A percentile compares a stretch with the other conserved stretches of the same genome.
phyloP scores from a whole-genome alignment of 2,797 vertebrate genomes.

The Psittacula echo region DNA sequence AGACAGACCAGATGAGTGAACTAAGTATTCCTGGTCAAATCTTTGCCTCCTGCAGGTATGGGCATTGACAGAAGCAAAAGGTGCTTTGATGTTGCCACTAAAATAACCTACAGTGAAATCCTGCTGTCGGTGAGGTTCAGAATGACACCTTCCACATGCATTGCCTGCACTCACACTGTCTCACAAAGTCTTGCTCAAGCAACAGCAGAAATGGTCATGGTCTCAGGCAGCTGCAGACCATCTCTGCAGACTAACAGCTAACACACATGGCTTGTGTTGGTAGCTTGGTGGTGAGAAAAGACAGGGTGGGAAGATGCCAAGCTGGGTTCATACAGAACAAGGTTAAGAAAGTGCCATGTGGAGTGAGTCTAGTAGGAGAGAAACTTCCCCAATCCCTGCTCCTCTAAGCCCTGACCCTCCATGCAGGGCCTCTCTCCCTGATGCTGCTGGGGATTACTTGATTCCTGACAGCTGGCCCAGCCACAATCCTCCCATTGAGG shows the following conservation, averaged over 20 bases:
- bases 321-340: neutral
- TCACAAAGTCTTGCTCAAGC: neutral
- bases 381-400: neutral
- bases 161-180: neutral
- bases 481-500: slow-evolving; percentile 6
- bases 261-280: neutral
- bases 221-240: neutral
- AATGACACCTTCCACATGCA: rapidly evolving
- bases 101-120: neutral
- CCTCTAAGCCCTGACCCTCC: neutral
- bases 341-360: neutral
- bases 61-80: neutral
- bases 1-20: neutral
- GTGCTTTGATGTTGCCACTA: neutral
- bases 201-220: neutral
- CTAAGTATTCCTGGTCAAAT: neutral
- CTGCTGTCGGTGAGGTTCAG: neutral
- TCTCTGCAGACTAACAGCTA: neutral
- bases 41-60: neutral
- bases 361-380: neutral
- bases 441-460: neutral
- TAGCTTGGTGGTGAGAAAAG: neutral
- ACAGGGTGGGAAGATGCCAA: neutral
- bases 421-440: neutral
- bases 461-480: neutral